phyloP scores from a whole-genome alignment of 2,797 vertebrate genomes.

The Coregonus ussuriensis region DNA sequence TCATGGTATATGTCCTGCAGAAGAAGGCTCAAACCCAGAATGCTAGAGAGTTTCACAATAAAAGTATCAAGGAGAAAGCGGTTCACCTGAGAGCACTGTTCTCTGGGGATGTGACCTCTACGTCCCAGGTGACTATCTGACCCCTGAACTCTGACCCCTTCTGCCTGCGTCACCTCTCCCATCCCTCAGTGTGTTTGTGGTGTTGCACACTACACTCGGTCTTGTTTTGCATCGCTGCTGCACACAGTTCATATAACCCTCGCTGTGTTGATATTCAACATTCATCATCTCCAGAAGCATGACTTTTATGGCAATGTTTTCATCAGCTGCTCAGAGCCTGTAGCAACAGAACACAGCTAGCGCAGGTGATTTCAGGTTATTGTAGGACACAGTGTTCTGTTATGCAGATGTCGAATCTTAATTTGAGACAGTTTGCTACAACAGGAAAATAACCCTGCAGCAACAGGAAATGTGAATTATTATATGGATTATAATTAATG shows the following conservation, averaged over 20 bases:
- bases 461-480: no score
- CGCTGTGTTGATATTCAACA: neutral
- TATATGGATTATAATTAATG: no score
- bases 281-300: neutral
- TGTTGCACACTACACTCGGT: neutral
- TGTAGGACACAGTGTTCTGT: neutral
- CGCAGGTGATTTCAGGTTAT: neutral
- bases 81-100: slow-evolving; percentile 90
- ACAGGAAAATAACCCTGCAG: no score
- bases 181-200: slow-evolving; percentile 17
- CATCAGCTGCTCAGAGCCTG: neutral
- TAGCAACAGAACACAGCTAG: neutral
- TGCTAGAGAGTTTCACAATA: slow-evolving; percentile 94
- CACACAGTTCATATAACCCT: slow-evolving; percentile 1
- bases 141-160: slow-evolving; percentile 35
- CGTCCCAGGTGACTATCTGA: slow-evolving; percentile 81
- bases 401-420: no score
- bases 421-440: no score
- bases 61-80: slow-evolving; percentile 96
- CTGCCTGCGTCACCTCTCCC: slow-evolving; percentile 7
- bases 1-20: slow-evolving; percentile 74
- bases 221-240: slow-evolving; percentile 8
- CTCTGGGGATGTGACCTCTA: slow-evolving; percentile 73
- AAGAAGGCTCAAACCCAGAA: slow-evolving; percentile 90
- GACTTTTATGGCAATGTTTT: neutral